Evolutionary conservation across 1,140 invertebrate genomes (phyloP).

Genomic region (Trinorchestia longiramus): DNA sequence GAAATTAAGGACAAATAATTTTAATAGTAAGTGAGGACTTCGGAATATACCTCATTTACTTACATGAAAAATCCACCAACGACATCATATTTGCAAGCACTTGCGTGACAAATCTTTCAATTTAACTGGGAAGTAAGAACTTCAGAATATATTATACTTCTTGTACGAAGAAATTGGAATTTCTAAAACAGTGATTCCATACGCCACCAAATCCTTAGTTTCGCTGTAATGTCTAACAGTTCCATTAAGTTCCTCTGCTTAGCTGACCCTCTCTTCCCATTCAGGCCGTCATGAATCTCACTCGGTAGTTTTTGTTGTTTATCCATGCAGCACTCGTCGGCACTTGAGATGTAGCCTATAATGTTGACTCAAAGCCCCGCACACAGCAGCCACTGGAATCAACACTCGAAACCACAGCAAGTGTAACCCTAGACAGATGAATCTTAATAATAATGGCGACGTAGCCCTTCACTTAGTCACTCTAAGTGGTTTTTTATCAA

Average conservation of each 20-base stretch:
- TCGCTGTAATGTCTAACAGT: background rate
- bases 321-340: background rate
- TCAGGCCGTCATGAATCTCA: background rate
- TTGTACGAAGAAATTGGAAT: background rate
- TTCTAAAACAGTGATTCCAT: background rate
- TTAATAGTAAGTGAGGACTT: background rate
- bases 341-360: background rate
- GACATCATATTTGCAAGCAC: too few species aligned
- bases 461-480: background rate
- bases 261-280: background rate
- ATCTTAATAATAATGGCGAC: background rate
- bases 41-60: too few species aligned
- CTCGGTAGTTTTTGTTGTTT: background rate
- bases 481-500: conserved; percentile 9
- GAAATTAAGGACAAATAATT: background rate
- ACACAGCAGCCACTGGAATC: background rate
- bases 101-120: too few species aligned
- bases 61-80: too few species aligned
- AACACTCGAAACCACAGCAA: background rate
- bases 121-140: too few species aligned
- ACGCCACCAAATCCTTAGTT: too few species aligned
- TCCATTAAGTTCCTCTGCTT: background rate
- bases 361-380: background rate
- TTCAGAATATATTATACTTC: too few species aligned
- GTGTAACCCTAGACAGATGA: background rate